Base-by-base conservation (phyloP, 2,797 vertebrate genomes). In the Xerus rutilus region DNA sequence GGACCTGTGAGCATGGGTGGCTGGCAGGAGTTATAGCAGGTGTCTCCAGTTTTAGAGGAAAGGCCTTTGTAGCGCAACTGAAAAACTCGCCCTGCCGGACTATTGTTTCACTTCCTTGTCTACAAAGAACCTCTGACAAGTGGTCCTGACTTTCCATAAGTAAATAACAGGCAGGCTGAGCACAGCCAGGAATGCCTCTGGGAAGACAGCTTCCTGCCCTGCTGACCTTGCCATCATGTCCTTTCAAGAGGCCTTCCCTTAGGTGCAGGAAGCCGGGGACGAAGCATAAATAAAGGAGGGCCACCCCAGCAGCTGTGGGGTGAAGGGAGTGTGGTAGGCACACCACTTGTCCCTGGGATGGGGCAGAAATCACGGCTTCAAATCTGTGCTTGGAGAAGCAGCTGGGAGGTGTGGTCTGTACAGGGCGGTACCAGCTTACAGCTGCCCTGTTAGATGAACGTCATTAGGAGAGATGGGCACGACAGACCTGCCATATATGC, bases 291-390 rank as follows among this genome's bases (percentile, higher is more conserved):
- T 28, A 43, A 4, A 32, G 30, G 23, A 14, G 30, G n/a, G 25
- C 4, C 8, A 0, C 25, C 10, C 5, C 3, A 74, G 84, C 47
- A 74, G 74, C 88, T 69, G 35, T 12, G 45, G 32, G 39, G 18
- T 23, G 72, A 52, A 83, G 59, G 30, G 57, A 6, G 5, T 0
- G 0, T 14, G 30, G 2, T 2, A 0, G 30, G 73, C 52, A 3
- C 8, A 0, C 39, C 1, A 0, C 45, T 64, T 47, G 49, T 67
- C 45, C 21, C 0, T 15, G 47, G 28, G 21, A 4, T 14, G 30
- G 32, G 39, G 64, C 20, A 43, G 65, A 49, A 79, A 15, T 18
- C 54, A n/a, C 28, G 52, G 57, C 39, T 32, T 28, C 3, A 49
- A 0, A 17, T 14, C 21, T 94, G 39, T 11, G 1, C 62, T 30